A percentile compares a stretch with the other conserved stretches of the same genome.
These are phyloP conservation scores for Oeneis ivallda DNA, from an alignment of 2,888 invertebrate genomes.

Conservation along the genomic window DNA sequence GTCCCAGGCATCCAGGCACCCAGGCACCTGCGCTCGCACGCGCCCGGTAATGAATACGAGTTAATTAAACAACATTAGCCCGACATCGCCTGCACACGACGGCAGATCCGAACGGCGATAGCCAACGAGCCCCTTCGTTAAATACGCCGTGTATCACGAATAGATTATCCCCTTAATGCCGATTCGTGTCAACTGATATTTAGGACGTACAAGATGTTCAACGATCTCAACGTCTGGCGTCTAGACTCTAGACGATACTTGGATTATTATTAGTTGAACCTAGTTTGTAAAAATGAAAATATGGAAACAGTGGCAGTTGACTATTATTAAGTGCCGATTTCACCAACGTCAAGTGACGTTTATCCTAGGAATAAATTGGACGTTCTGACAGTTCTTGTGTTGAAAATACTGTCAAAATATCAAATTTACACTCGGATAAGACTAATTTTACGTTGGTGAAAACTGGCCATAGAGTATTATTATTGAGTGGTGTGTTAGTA, in stretches of 20 bases:
- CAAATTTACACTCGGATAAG: too few relatives aligned
- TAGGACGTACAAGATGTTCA: slow-evolving; percentile 28
- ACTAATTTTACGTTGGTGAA: too few relatives aligned
- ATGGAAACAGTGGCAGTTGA: too few relatives aligned
- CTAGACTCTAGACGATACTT: slow-evolving; percentile 18
- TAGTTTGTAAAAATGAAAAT: background rate
- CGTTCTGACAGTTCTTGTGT: too few relatives aligned
- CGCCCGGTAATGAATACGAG: slow-evolving; percentile 76
- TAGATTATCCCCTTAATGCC: slow-evolving; percentile 43
- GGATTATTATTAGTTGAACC: background rate
- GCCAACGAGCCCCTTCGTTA: slow-evolving; percentile 57
- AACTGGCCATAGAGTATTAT: too few relatives aligned
- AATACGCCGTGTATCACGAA: slow-evolving; percentile 49
- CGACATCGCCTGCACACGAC: slow-evolving; percentile 75
- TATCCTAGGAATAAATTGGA: too few relatives aligned
- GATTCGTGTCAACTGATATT: slow-evolving; percentile 37
- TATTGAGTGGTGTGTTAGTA: too few relatives aligned
- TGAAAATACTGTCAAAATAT: too few relatives aligned
- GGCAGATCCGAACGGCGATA: slow-evolving; percentile 64
- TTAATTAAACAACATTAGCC: slow-evolving; percentile 79
- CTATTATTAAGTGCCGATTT: too few relatives aligned
- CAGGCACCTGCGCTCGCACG: slow-evolving; percentile 59
- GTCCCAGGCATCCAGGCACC: slow-evolving; percentile 51
- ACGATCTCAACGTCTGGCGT: slow-evolving; percentile 22
- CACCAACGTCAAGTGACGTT: too few relatives aligned